Evolutionary conservation across 2,113 vertebrate genomes (phyloP).

Genomic region (Pluvianellus socialis): DNA sequence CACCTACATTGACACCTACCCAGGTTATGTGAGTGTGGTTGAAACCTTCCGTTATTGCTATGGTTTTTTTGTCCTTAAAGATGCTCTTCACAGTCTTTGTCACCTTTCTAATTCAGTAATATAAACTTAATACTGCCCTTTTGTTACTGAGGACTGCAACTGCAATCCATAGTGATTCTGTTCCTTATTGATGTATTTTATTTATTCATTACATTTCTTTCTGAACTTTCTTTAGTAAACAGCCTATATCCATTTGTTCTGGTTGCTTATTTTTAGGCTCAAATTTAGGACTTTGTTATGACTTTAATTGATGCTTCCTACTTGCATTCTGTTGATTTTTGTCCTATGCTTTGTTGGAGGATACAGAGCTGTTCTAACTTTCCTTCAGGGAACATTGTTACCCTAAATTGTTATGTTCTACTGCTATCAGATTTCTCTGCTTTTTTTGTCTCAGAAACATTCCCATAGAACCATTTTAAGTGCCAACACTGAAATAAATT

Average conservation of each 20-base stretch:
- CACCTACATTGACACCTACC: neutral
- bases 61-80: fast-evolving
- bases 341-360: neutral
- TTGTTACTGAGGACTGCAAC: neutral
- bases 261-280: neutral
- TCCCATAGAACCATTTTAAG: neutral
- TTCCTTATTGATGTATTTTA: neutral
- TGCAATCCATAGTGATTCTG: neutral
- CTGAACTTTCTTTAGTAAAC: neutral
- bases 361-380: neutral
- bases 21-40: neutral
- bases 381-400: neutral
- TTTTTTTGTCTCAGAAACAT: neutral
- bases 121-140: neutral
- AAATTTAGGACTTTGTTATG: neutral
- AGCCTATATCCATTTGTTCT: neutral
- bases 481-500: neutral
- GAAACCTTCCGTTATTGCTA: neutral
- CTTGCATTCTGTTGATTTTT: neutral
- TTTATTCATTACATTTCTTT: neutral
- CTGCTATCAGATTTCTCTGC: neutral
- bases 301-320: neutral
- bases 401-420: neutral
- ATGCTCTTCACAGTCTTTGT: neutral
- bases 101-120: neutral